phyloP scores from a whole-genome alignment of 2,797 vertebrate species.

The Dendrocincla tyrannina region DNA sequence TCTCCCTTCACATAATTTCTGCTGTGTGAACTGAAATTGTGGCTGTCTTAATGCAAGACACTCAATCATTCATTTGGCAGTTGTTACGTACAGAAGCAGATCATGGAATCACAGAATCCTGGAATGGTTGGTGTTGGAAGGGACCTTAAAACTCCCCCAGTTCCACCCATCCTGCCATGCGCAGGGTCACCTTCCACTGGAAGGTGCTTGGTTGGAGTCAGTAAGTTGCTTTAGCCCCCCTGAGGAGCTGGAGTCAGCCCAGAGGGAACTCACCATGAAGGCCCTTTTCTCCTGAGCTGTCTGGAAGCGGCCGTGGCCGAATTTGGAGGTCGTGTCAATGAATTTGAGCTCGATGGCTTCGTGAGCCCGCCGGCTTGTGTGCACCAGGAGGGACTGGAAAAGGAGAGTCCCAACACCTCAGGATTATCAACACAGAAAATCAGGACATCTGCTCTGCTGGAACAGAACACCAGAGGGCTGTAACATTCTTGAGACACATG shows the following conservation, averaged over 20 bases:
- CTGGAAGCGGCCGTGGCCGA: slow-evolving; percentile 91
- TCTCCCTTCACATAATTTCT: not conserved
- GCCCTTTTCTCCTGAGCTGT: slow-evolving; percentile 90
- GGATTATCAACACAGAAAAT: not conserved
- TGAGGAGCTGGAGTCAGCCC: not conserved
- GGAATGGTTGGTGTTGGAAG: not conserved
- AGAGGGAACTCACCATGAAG: slow-evolving; percentile 85
- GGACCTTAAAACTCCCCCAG: not conserved
- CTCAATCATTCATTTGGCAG: not conserved
- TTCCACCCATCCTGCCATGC: not conserved
- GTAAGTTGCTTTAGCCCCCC: not conserved
- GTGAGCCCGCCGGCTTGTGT: slow-evolving; percentile 80
- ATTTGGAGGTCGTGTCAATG: slow-evolving; percentile 95
- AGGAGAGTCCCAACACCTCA: not conserved
- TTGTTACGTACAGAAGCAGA: not conserved
- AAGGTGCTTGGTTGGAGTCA: not conserved
- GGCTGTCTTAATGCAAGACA: not conserved
- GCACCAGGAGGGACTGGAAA: slow-evolving; percentile 85
- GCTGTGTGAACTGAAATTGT: not conserved
- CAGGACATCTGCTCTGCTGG: not conserved
- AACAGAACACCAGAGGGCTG: not conserved
- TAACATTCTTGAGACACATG: not conserved
- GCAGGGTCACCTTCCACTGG: not conserved
- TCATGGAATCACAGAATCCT: not conserved
- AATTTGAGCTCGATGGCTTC: slow-evolving; percentile 91